Percentiles rank a stretch among this genome's conserved stretches.
phyloP scores from a whole-genome alignment of 2,797 vertebrate genomes.

The Poeciliopsis gracilis region DNA sequence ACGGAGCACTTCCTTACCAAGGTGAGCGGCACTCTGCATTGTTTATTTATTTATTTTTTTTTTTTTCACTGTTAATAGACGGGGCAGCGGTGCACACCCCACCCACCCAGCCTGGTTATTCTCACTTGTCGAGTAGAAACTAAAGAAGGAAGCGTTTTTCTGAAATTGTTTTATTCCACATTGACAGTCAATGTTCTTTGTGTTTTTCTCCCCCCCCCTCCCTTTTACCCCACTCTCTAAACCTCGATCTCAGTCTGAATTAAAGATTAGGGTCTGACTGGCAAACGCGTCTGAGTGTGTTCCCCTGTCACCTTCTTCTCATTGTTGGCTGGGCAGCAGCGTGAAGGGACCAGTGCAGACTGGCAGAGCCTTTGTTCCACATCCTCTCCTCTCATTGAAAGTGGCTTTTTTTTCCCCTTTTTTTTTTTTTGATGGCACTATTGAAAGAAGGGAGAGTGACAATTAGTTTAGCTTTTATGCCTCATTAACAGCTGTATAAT shows the following conservation, averaged over 20 bases:
- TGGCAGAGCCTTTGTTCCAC: constrained; percentile 79
- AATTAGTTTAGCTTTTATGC: constrained; percentile 1
- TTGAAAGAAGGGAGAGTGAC: neutral
- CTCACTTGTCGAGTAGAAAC: constrained; percentile 41
- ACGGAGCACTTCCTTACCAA: constrained; percentile 71
- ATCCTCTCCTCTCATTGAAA: constrained; percentile 49
- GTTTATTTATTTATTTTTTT: neutral
- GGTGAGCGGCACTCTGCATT: constrained; percentile 57
- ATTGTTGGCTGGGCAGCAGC: constrained; percentile 66
- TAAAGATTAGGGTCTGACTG: constrained; percentile 31
- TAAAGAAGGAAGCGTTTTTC: constrained; percentile 25
- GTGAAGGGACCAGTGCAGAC: constrained; percentile 63
- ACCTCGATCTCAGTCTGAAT: constrained; percentile 33
- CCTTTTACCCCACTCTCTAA: neutral
- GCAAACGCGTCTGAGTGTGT: constrained; percentile 50
- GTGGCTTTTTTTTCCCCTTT: constrained; percentile 19
- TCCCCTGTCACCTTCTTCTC: constrained; percentile 39
- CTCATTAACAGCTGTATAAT: neutral
- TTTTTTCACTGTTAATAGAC: neutral
- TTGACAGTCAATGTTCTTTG: constrained; percentile 4
- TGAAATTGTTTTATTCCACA: constrained; percentile 1
- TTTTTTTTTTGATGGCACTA: constrained; percentile 7
- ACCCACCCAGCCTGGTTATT: constrained; percentile 48
- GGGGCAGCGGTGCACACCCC: constrained; percentile 59
- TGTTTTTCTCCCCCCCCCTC: neutral